A percentile compares a stretch with the other conserved stretches of the same genome.
Evolutionary conservation across 2,797 vertebrate genomes (phyloP).

Genomic region (Xenentodon cancila): DNA sequence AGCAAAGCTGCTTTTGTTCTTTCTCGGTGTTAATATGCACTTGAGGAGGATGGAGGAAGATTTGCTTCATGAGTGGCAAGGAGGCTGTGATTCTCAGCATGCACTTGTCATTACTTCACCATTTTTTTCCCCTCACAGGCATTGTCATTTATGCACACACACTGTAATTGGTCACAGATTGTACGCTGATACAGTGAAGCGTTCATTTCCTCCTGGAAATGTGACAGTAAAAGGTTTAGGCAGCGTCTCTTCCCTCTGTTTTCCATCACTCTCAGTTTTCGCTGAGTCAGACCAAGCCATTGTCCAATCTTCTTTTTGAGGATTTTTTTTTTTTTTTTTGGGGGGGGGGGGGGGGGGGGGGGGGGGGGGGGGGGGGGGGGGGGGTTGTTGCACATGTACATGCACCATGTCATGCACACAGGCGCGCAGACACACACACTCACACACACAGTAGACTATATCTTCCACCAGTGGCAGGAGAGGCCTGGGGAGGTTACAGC

Average conservation of each 20-base stretch:
- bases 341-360: not conserved
- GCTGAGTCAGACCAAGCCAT: conserved; percentile 73
- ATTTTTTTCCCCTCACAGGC: conserved; percentile 34
- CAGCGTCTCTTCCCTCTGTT: conserved; percentile 14
- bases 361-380: not conserved
- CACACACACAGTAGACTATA: conserved; percentile 29
- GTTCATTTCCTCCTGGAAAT: conserved; percentile 62
- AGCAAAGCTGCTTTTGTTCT: conserved; percentile 42
- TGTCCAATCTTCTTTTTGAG: conserved; percentile 39
- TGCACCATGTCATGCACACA: conserved; percentile 3
- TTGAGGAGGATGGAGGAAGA: conserved; percentile 42
- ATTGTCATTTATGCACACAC: conserved; percentile 66
- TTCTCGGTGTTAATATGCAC: conserved; percentile 39
- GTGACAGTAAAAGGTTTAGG: conserved; percentile 49
- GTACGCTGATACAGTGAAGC: conserved; percentile 59
- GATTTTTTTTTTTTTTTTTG: conserved; percentile 33
- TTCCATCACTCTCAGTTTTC: conserved; percentile 15
- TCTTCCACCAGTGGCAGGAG: conserved; percentile 57
- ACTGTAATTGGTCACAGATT: conserved; percentile 65
- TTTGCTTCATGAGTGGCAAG: conserved; percentile 55
- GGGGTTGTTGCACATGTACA: conserved; percentile 9
- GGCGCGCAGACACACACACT: not conserved
- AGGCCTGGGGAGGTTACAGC: conserved; percentile 61
- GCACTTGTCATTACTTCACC: conserved; percentile 61
- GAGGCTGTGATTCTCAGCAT: conserved; percentile 64